Base-by-base conservation (phyloP, 2,888 invertebrate species). In the Heliconius ethilla region DNA sequence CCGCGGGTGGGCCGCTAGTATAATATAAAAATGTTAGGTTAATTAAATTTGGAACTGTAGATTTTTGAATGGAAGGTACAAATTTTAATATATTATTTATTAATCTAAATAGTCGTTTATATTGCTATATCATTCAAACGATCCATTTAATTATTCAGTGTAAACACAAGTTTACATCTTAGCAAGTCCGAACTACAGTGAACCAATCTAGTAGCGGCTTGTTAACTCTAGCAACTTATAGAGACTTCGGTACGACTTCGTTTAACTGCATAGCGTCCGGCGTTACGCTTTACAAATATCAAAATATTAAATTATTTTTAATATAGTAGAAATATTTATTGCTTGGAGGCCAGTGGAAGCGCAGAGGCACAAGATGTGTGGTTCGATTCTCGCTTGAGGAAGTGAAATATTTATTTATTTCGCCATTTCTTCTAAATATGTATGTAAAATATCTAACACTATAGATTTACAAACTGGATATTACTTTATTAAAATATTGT, bases 141-240 rank as follows among this genome's bases (percentile, higher is more conserved):
- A 0, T 73, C 25, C n/a, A 73, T 40, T 73, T 62, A 63, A 25
- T 25, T 62, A 62, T 74, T 67, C 73, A 72, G 7, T 76, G 72
- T 81, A 80, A 78, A 80, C 59, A 67, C 75, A 59, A 65, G 72
- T 55, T 81, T 78, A 81, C 72, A 29, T 70, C 72, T 80, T 77
- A 75, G 69, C 75, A 70, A 77, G 63, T 79, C 78, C 69, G 70
- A 75, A 77, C 73, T 81, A 75, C 65, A 73, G 79, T 72, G 78
- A 78, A 78, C 79, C 81, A 81, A 81, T 79, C 79, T 78, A 79
- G 76, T 77, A 79, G 78, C 75, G 69, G 63, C 81, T 79, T 76
- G 81, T 81, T 81, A 76, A 78, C 78, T 78, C 79, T 70, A 37
- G 70, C 79, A 75, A 75, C 79, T 79, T 77, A 77, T 70, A 55